Evolutionary conservation across 2,888 invertebrate genomes (phyloP).

Genomic region (Pyrrhosoma nymphula): DNA sequence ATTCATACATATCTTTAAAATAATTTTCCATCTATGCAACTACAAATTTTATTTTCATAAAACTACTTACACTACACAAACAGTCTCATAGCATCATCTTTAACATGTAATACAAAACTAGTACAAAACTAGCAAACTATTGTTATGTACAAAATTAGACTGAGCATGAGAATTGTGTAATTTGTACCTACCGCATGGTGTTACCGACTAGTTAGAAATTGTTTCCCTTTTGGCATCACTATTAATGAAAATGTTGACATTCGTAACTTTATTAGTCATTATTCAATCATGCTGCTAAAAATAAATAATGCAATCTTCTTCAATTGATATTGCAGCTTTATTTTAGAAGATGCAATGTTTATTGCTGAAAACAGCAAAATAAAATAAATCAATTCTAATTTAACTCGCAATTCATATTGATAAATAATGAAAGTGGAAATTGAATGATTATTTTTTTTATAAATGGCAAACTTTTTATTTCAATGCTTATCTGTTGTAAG

Average conservation of each 20-base stretch:
- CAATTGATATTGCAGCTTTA: conserved; percentile 25
- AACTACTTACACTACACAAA: conserved; percentile 63
- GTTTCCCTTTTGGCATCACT: conserved; percentile 58
- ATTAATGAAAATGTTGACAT: conserved; percentile 53
- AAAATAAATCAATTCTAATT: background rate
- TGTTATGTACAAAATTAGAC: conserved; percentile 79
- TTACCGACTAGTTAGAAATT: conserved; percentile 60
- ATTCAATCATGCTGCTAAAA: conserved; percentile 45
- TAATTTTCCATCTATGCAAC: conserved; percentile 51
- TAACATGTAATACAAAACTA: conserved; percentile 80
- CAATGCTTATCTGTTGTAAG: conserved; percentile 11
- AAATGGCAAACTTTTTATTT: conserved; percentile 46
- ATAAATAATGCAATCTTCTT: conserved; percentile 28
- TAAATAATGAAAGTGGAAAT: conserved; percentile 12
- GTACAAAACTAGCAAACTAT: conserved; percentile 82
- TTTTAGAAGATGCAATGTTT: conserved; percentile 40
- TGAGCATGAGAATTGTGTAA: conserved; percentile 73
- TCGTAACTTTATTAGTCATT: conserved; percentile 5
- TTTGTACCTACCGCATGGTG: conserved; percentile 69
- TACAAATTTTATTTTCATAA: conserved; percentile 65
- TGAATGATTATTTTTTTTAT: background rate
- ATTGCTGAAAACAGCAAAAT: background rate
- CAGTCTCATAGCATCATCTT: conserved; percentile 71
- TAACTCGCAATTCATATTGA: background rate
- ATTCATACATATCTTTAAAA: conserved; percentile 45